Percentiles rank a stretch among this genome's conserved stretches.
Evolutionary conservation across 2,888 invertebrate species (phyloP).

Genomic region (Pandemis cinnamomeana): DNA sequence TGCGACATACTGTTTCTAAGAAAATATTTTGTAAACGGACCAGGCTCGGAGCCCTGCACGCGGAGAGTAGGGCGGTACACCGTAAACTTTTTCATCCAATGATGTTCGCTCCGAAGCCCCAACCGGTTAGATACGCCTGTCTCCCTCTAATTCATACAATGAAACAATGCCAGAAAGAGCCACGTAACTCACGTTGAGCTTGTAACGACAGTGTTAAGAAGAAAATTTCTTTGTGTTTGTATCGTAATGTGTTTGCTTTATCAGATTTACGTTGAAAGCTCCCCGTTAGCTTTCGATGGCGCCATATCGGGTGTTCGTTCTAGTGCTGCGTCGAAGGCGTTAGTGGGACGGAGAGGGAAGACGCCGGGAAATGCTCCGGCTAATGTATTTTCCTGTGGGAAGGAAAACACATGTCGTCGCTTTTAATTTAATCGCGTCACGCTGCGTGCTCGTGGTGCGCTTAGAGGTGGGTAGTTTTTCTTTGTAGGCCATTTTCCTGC

Average conservation of each 20-base stretch:
- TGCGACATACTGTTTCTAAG: slow-evolving; percentile 81
- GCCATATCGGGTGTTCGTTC: slow-evolving; percentile 64
- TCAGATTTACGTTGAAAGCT: slow-evolving; percentile 84
- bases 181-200: slow-evolving; percentile 50
- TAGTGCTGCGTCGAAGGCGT: slow-evolving; percentile 29
- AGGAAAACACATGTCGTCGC: slow-evolving; percentile 84
- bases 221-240: slow-evolving; percentile 81
- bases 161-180: slow-evolving; percentile 52
- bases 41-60: slow-evolving; percentile 68
- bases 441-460: slow-evolving; percentile 75
- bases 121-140: slow-evolving; percentile 49
- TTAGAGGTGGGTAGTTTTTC: slow-evolving; percentile 49
- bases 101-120: slow-evolving; percentile 52
- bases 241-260: slow-evolving; percentile 81
- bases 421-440: slow-evolving; percentile 84
- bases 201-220: slow-evolving; percentile 63
- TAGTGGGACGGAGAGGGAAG: slow-evolving; percentile 59
- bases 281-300: slow-evolving; percentile 78
- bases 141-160: slow-evolving; percentile 55
- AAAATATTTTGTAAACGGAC: slow-evolving; percentile 69
- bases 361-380: slow-evolving; percentile 77
- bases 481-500: slow-evolving; percentile 45
- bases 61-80: slow-evolving; percentile 73
- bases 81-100: slow-evolving; percentile 78
- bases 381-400: slow-evolving; percentile 85